A percentile compares a stretch with the other conserved stretches of the same genome.
Evolutionary conservation across 2,113 vertebrate species (phyloP).

Genomic region (Platichthys stellatus): DNA sequence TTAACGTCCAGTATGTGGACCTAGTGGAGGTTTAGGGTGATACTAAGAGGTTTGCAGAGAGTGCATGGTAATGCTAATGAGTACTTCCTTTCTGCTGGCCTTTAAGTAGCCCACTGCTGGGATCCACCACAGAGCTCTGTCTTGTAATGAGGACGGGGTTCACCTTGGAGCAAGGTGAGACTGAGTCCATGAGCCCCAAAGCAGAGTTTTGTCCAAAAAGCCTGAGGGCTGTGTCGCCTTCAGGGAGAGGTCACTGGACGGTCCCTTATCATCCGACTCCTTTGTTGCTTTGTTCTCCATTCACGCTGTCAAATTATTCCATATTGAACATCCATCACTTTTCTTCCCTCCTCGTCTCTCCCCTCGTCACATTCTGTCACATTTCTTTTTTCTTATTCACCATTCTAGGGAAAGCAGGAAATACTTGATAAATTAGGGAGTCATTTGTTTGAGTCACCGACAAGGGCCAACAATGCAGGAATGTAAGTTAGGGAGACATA

Average conservation of each 20-base stretch:
- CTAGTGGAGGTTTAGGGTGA: slow-evolving; percentile 39
- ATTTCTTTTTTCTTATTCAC: background rate
- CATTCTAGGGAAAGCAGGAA: slow-evolving; percentile 13
- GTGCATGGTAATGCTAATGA: slow-evolving; percentile 40
- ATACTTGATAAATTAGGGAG: slow-evolving; percentile 22
- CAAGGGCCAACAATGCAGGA: background rate
- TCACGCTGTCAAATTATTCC: slow-evolving; percentile 2
- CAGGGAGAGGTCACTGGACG: slow-evolving; percentile 2
- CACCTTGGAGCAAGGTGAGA: slow-evolving; percentile 55
- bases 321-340: slow-evolving; percentile 6
- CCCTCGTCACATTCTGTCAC: slow-evolving; percentile 4
- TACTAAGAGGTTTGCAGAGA: slow-evolving; percentile 45
- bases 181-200: background rate
- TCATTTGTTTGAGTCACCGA: slow-evolving; percentile 28
- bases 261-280: background rate
- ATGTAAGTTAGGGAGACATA: background rate
- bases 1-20: background rate
- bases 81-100: slow-evolving; percentile 33
- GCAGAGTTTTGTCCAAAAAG: background rate
- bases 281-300: slow-evolving; percentile 12
- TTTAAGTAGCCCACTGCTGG: slow-evolving; percentile 25
- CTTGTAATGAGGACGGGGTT: slow-evolving; percentile 4
- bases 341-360: background rate
- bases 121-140: slow-evolving; percentile 12
- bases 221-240: background rate